Conservation (phyloP, 1,140 invertebrate species). For the Meteorus sp. region DNA sequence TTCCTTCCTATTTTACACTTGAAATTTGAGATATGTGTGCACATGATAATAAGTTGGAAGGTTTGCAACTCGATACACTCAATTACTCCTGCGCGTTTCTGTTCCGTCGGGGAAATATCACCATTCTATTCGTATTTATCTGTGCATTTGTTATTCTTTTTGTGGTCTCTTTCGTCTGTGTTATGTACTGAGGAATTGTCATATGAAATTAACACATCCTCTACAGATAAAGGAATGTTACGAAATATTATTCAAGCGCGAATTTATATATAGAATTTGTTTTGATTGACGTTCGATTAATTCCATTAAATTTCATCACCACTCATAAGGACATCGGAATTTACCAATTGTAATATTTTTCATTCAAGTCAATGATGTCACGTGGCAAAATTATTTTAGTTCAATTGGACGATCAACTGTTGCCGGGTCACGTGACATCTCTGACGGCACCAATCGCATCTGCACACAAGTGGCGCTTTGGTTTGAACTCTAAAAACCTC, state of each 20-base stretch:
- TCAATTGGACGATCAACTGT: constrained; percentile 5
- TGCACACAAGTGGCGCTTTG: too few relatives aligned
- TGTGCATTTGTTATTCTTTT: too few relatives aligned
- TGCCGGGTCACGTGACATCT: constrained; percentile 10
- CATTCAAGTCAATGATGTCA: constrained; percentile 9
- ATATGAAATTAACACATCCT: background rate
- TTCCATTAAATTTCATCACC: background rate
- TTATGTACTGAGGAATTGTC: too few relatives aligned
- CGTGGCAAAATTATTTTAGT: background rate
- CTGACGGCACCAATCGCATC: background rate
- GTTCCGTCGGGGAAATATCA: too few relatives aligned
- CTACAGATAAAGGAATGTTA: background rate
- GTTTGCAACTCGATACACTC: too few relatives aligned
- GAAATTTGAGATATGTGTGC: background rate
- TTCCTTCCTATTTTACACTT: too few relatives aligned
- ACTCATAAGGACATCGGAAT: constrained; percentile 11
- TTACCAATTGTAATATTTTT: constrained; percentile 14
- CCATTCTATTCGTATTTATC: background rate
- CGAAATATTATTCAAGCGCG: background rate
- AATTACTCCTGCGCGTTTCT: too few relatives aligned
- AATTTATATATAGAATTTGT: constrained; percentile 1
- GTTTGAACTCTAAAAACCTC: too few relatives aligned
- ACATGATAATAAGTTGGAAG: too few relatives aligned
- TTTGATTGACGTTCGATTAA: constrained; percentile 10
- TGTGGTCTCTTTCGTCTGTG: too few relatives aligned